Evolutionary conservation across 92 coral and sea anemone species (phyloP).

Genomic region (Heteractis magnifica): DNA sequence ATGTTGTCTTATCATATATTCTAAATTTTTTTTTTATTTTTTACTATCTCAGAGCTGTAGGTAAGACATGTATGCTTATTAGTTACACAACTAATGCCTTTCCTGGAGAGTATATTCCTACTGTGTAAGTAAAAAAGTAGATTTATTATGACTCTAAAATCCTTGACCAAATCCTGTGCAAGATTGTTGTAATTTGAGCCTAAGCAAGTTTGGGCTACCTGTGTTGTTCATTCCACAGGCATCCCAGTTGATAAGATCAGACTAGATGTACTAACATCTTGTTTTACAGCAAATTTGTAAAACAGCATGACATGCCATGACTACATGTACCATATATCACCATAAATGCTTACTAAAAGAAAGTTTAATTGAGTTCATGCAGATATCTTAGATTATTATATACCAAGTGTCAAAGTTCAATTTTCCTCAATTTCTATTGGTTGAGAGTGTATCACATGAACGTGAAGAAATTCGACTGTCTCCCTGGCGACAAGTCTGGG

Average conservation of each 20-base stretch:
- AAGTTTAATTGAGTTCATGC: background rate
- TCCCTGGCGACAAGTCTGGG: too few species aligned
- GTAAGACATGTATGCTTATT: conserved; percentile 63
- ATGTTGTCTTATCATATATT: background rate
- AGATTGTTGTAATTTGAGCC: background rate
- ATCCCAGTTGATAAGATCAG: background rate
- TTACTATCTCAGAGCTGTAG: conserved; percentile 50
- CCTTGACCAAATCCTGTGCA: background rate
- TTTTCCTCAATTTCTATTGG: too few species aligned
- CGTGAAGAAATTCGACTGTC: too few species aligned
- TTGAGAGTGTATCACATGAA: too few species aligned
- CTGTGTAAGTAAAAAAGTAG: conserved; percentile 52
- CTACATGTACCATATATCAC: too few species aligned
- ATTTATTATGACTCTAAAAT: background rate
- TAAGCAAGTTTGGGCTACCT: too few species aligned
- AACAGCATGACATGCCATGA: too few species aligned
- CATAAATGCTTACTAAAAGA: too few species aligned
- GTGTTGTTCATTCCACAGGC: too few species aligned
- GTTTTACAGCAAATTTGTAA: too few species aligned
- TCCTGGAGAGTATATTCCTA: conserved; percentile 70
- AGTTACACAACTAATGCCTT: conserved; percentile 71
- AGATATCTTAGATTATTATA: too few species aligned
- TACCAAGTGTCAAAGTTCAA: too few species aligned
- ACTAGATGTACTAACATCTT: background rate
- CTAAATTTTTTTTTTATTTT: background rate